These are phyloP conservation scores for Chaenocephalus aceratus DNA, from an alignment of 2,113 vertebrate genomes.

Conservation along the genomic window DNA sequence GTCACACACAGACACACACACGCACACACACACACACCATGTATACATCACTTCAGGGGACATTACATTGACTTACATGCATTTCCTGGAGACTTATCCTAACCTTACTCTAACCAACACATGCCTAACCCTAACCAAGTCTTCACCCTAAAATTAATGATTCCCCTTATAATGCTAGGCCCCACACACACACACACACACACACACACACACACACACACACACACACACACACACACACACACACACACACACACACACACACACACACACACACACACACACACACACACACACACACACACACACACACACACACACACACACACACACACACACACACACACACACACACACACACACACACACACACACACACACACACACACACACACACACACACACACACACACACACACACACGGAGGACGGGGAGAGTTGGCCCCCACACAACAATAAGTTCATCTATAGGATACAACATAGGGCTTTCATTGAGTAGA, in stretches of 20 bases:
- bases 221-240: constrained; percentile 19
- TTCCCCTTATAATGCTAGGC: too few relatives aligned
- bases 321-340: constrained; percentile 26
- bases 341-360: constrained; percentile 21
- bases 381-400: constrained; percentile 33
- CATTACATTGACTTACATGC: too few relatives aligned
- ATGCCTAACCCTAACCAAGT: too few relatives aligned
- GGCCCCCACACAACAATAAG: constrained; percentile 19
- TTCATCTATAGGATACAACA: neutral
- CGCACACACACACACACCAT: constrained; percentile 27
- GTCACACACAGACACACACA: constrained; percentile 24
- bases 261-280: constrained; percentile 28
- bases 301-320: constrained; percentile 21
- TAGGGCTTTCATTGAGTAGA: too few relatives aligned
- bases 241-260: constrained; percentile 26
- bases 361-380: constrained; percentile 29
- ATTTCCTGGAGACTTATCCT: too few relatives aligned
- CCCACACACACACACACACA: too few relatives aligned
- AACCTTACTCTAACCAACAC: too few relatives aligned
- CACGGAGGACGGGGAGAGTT: neutral
- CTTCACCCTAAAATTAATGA: too few relatives aligned
- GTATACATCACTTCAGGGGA: too few relatives aligned
- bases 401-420: constrained; percentile 18
- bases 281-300: constrained; percentile 33
- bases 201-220: too few relatives aligned